Conservation (phyloP, 2,888 invertebrate genomes). For the Plagodis dolabraria region DNA sequence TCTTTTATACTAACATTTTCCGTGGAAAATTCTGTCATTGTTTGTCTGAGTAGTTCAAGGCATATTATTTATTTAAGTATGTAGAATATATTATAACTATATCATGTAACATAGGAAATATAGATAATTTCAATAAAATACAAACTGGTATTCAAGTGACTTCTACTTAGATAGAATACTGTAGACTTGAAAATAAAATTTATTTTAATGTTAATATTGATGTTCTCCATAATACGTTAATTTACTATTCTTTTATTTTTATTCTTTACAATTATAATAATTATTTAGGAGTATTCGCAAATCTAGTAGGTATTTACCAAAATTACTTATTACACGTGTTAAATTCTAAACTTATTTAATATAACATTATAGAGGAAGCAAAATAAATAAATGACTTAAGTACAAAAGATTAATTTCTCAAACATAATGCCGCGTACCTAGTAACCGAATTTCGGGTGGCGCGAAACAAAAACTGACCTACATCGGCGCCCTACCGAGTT, state of each 20-base stretch:
- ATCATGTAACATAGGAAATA: no score
- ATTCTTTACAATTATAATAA: no score
- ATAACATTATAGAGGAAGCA: constrained; percentile 5
- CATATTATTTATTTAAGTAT: not conserved
- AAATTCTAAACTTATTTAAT: no score
- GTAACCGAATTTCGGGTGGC: constrained; percentile 83
- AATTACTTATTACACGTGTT: not conserved
- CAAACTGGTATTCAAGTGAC: no score
- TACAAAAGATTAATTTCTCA: constrained; percentile 51
- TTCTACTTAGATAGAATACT: no score
- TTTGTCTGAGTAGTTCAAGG: no score
- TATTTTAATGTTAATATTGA: no score
- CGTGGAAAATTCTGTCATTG: not conserved
- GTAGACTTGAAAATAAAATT: no score
- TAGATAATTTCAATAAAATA: no score
- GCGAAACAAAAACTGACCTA: constrained; percentile 85
- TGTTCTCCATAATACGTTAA: no score
- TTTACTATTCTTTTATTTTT: no score
- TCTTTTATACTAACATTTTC: constrained; percentile 5
- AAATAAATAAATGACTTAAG: constrained; percentile 43
- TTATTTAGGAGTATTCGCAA: not conserved
- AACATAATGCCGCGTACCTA: constrained; percentile 60
- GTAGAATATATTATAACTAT: no score
- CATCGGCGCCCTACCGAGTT: constrained; percentile 80
- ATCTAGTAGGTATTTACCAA: not conserved